Base-by-base conservation (phyloP, 2,888 invertebrate genomes). In the Trichogramma evanescens region DNA sequence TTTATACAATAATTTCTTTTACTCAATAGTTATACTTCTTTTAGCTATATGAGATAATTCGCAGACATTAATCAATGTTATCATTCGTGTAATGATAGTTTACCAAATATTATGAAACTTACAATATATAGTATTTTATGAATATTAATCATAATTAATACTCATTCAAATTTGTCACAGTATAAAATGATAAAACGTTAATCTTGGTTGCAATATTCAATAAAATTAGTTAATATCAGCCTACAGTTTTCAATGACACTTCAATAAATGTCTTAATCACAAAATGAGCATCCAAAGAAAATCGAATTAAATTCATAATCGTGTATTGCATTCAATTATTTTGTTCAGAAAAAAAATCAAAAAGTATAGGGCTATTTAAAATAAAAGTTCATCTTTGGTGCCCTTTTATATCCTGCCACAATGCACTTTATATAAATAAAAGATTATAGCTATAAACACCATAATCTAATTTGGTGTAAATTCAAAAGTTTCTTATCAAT, bases 361-460 rank as follows among this genome's bases (percentile, higher is more conserved):
- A 13, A 54, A 13, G 26, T 39, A 46, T 10, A 49, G 41, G 45
- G 7, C 7, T 50, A n/a, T 54, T 62, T 56, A 65, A 63, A 61
- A 63, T 52, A 64, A 68, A 71, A 70, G 71, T 71, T 68, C 67
- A 73, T 74, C 74, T 76, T 75, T 75, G 74, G 76, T 74, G 73
- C 71, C 69, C 71, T 70, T 70, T 68, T 68, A 70, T 68, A 69
- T 63, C 66, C 66, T 69, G 66, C 61, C 66, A 53, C 59, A 66
- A 66, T 59, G 66, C 64, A 64, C 64, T 62, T 62, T 63, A 62
- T 63, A 61, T 55, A 58, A 59, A 61, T 65, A 65, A 63, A 64
- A 66, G 52, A 41, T 58, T 58, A 60, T 51, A 59, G 54, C 51
- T 56, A 52, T 49, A 42, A 38, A 50, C 41, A 52, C 40, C 54